Evolutionary conservation across 1,140 invertebrate genomes (phyloP), one percentile per base, ranked within the genome.

Genomic region (Choristoneura fumiferana): DNA sequence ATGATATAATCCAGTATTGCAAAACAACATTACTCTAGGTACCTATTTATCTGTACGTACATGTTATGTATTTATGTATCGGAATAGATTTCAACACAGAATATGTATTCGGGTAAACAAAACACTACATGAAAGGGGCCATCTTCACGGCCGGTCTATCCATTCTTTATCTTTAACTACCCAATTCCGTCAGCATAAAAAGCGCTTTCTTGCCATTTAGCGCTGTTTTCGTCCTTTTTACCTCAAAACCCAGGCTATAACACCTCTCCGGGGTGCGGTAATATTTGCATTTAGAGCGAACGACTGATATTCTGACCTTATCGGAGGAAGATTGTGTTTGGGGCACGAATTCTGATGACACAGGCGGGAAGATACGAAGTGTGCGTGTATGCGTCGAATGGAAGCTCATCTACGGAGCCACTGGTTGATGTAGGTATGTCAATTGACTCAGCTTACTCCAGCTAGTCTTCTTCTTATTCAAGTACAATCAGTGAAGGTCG

Each of bases 261-360:
- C 81, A 86, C 83, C 78, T 81, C 83, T 83, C 81, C 62, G 17
- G 83, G 80, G 83, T 72, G 70, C 83, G 75, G 79, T 86, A 73
- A 83, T 86, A 86, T 86, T 86, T 86, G 83, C 83, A 86, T 86
- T 86, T 86, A 86, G 80, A 86, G 70, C 79, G 83, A 84, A 83
- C 79, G 76, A 81, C 78, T 83, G 81, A 83, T 84, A 84, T 86
- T 80, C 71, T 81, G 81, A 86, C 83, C 83, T 86, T 86, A 86
- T 86, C 83, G 75, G 67, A 66, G 63, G 73, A 74, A 84, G 81
- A 86, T 86, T 83, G 78, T 81, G 72, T 81, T 73, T 75, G 71
- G 76, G 69, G 73, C 70, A 72, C 68, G 67, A 69, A 62, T 76
- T 79, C 68, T 77, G 76, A 75, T 74, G 78, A 75, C 68, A 69